These are phyloP conservation scores for Erynnis tages DNA, from an alignment of 2,888 invertebrate species.

Conservation along the genomic window DNA sequence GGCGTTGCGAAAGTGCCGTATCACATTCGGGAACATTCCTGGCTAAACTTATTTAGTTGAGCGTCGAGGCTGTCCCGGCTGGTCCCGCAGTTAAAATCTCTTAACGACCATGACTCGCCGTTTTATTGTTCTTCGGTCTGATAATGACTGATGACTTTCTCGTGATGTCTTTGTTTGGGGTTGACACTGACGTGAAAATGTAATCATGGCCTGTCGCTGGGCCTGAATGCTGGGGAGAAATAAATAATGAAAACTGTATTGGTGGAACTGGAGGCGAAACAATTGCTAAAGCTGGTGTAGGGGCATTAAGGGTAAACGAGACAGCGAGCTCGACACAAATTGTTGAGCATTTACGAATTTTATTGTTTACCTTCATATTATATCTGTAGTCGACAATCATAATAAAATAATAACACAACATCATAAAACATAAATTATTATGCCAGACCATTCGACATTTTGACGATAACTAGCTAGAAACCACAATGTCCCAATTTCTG, in stretches of 20 bases:
- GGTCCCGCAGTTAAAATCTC: constrained; percentile 61
- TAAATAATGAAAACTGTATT: constrained; percentile 38
- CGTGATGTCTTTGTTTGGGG: constrained; percentile 70
- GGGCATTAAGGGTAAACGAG: constrained; percentile 6
- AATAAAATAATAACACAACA: too few species aligned
- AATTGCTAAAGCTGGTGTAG: constrained; percentile 16
- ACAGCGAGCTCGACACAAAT: neutral
- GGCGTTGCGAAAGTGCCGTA: constrained; percentile 26
- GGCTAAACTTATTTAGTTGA: constrained; percentile 27
- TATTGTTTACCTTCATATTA: neutral
- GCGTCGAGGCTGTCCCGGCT: constrained; percentile 43
- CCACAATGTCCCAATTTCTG: neutral
- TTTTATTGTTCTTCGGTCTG: constrained; percentile 73
- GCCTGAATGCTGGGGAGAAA: constrained; percentile 34
- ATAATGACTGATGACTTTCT: constrained; percentile 77
- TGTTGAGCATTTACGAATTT: neutral
- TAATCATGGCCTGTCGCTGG: constrained; percentile 59
- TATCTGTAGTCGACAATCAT: neutral
- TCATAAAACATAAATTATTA: too few species aligned
- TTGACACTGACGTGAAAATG: constrained; percentile 73
- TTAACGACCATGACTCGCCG: constrained; percentile 72
- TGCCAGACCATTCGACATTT: too few species aligned
- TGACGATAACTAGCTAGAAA: too few species aligned
- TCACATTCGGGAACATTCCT: constrained; percentile 55
- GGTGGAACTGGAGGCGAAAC: constrained; percentile 32